Base-by-base conservation (phyloP, 23 tunicate species). In the Pegea sp. region DNA sequence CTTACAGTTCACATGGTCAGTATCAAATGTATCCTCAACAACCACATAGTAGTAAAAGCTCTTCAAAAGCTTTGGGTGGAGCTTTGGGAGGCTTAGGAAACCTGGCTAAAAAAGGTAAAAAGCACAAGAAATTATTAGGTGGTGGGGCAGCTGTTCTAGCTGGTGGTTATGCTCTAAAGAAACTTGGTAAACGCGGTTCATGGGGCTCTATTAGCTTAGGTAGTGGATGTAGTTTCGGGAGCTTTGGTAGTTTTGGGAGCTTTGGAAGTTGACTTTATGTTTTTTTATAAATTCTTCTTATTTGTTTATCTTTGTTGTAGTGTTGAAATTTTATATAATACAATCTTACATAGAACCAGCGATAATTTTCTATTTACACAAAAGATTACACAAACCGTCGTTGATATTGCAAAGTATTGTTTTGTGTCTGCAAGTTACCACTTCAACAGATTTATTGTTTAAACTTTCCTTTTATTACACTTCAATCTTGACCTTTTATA, bases 231-330 rank as follows among this genome's bases (percentile, higher is more conserved):
- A 69, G 76, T 33, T 69, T 60, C 28, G 76, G 81, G 42, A 64
- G 73, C 44, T 75, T 75, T 53, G 86, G 86, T 3, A 75, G 86
- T 42, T 68, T 68, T 30, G 72, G 72, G 3, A 66, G 71, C 34
- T 66, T 66, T 28, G 71, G 71, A 23, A 55, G 62, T 38, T 11
- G 46, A n/a, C n/a, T n/a, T n/a, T n/a, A n/a, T n/a, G n/a, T n/a
- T n/a, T n/a, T n/a, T n/a, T n/a, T n/a, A n/a, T n/a, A n/a, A n/a
- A n/a, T n/a, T n/a, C n/a, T n/a, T n/a, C n/a, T n/a, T n/a, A n/a
- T n/a, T n/a, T n/a, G n/a, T n/a, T n/a, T n/a, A n/a, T n/a, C n/a
- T n/a, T n/a, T n/a, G n/a, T n/a, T n/a, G n/a, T n/a, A n/a, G n/a
- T n/a, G n/a, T n/a, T n/a, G n/a, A n/a, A n/a, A n/a, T n/a, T n/a